A percentile compares a stretch with the other conserved stretches of the same genome.
Evolutionary conservation across 2,113 vertebrate species (phyloP).

Genomic region (Alouatta palliata): DNA sequence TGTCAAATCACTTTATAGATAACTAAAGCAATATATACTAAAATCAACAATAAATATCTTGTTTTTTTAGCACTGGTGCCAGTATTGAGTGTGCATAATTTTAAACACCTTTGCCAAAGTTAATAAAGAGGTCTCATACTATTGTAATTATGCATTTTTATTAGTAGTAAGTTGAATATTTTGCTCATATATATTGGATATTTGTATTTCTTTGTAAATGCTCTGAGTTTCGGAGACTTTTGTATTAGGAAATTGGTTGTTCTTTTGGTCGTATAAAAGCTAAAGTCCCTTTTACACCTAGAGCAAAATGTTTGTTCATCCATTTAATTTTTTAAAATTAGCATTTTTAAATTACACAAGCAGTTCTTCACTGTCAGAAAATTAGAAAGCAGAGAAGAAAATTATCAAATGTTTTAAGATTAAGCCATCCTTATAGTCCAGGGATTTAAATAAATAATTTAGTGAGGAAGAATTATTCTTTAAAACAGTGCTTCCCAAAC

Average conservation of each 20-base stretch:
- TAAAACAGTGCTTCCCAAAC: neutral
- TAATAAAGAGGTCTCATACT: neutral
- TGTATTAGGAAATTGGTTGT: neutral
- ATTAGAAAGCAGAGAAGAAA: conserved; percentile 5
- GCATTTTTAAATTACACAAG: neutral
- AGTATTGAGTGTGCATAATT: neutral
- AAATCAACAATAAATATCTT: neutral
- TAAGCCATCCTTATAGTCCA: neutral
- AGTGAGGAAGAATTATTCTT: neutral
- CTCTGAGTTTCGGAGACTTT: neutral
- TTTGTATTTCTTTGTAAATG: neutral
- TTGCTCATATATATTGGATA: neutral
- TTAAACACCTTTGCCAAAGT: neutral
- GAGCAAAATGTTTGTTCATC: neutral
- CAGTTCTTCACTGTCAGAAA: neutral
- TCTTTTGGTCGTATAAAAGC: neutral
- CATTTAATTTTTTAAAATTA: neutral
- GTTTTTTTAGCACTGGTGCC: neutral
- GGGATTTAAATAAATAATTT: neutral
- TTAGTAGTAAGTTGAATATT: neutral
- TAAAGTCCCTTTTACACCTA: neutral
- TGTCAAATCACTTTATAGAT: neutral
- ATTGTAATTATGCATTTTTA: neutral
- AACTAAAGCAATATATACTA: neutral
- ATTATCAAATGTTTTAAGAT: neutral